Evolutionary conservation across 1,140 invertebrate genomes (phyloP), one percentile per base, ranked within the genome.

Genomic region (Rhagoletis pomonella): DNA sequence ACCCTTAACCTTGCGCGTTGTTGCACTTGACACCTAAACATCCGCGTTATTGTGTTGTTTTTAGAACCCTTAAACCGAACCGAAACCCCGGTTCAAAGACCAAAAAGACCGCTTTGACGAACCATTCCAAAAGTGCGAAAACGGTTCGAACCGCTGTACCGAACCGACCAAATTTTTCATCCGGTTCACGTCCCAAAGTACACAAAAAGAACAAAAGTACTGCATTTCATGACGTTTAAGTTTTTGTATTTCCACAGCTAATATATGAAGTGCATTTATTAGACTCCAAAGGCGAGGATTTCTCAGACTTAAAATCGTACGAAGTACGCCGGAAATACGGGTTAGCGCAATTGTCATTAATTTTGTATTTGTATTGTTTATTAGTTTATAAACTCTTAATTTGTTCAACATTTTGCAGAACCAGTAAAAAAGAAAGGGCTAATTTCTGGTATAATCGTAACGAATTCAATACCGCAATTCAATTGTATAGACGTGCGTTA

Each of bases 371-470:
- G 29, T 29, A 29, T 29, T 73, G 58, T 55, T 50, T 69, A 14
- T 55, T 87, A 67, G 14, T n/a, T 1, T n/a, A 59, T 29, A 47
- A 19, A 39, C 81, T 81, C 0, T 65, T 5, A 69, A 9, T 58
- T 9, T 29, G 29, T 29, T 29, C 29, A 29, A 29, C 29, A 29
- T 29, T 29, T 84, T 86, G 4, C 89, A 97, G 97, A 17, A 96
- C 95, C 87, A 95, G 95, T 85, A 98, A 98, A 91, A 95, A 97
- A 89, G 96, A 96, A 90, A 94, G 97, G 88, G 97, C 97, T 4
- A 98, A 98, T 93, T 98, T 96, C 94, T 98, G 97, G 96, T 98
- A 97, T 92, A 94, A 95, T 19, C 94, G 97, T 62, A 94, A 96
- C 47, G 97, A 98, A 90, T 95, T 95, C 81, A 95, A 94, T 42